Base-by-base conservation (phyloP, 1,140 invertebrate genomes). In the Ephestia elutella region DNA sequence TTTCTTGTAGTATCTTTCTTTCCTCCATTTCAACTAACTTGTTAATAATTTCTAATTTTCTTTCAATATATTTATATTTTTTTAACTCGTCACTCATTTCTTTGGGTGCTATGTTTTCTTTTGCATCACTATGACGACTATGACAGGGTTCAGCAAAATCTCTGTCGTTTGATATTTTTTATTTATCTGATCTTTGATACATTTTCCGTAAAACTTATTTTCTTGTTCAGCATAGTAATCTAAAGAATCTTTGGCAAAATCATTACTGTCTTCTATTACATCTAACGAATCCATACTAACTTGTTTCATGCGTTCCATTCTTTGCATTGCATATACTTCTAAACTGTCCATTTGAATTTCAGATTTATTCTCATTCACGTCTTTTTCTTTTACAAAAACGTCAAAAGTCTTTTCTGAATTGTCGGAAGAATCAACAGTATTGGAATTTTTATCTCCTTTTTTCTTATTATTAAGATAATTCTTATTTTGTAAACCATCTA, bases 21-120 rank as follows among this genome's bases (percentile, higher is more conserved):
- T 92, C 92, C 75, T 92, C 92, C 87, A 93, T 91, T 78, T 92
- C 92, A 0, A 93, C 92, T 25, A 93, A 68, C 66, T 91, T 92
- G 73, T 93, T 92, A 5, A 93, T 92, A 15, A 92, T 91, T 62
- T 92, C 90, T 4, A 93, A 89, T 79, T 93, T 93, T 19, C 91
- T 82, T 66, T 93, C 92, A 32, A 93, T 93, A 60, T 92, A 90
- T 85, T 82, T 91, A 64, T 81, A 92, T 83, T 90, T 91, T 75
- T 81, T 80, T 18, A 90, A 79, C 65, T 90, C 89, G 49, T 89
- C 82, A 20, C 63, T 78, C 48, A 72, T 64, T 54, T 74, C 74
- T 35, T 17, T 56, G 13, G 82, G 82, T 11, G 80, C 78, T 59
- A 87, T 80, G 50, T 86, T 87, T 82, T 91, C 81, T 87, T 89